Conservation (phyloP, 2,888 invertebrate genomes). For the Antheraea assamensis region DNA sequence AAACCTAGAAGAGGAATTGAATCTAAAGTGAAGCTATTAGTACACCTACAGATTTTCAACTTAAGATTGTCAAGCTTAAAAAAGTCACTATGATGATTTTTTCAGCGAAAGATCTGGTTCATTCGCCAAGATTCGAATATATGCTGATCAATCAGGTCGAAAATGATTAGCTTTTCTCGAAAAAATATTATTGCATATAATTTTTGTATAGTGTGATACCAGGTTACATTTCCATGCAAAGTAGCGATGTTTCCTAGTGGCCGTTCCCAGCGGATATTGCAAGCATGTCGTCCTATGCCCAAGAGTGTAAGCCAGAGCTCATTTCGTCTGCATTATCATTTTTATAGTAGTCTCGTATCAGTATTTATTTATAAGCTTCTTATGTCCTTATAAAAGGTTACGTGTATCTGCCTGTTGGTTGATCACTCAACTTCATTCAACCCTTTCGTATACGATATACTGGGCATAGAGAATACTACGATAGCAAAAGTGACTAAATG, state of each 20-base stretch:
- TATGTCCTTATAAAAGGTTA: neutral
- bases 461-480: too few relatives aligned
- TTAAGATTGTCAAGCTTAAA: too few relatives aligned
- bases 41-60: too few relatives aligned
- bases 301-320: constrained; percentile 18
- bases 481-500: too few relatives aligned
- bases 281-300: constrained; percentile 35
- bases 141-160: too few relatives aligned
- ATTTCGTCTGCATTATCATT: constrained; percentile 18
- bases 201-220: neutral
- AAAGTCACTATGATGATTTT: too few relatives aligned
- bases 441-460: neutral
- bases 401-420: neutral
- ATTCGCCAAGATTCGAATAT: too few relatives aligned
- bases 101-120: too few relatives aligned
- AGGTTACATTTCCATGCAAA: constrained; percentile 14
- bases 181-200: neutral
- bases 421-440: neutral
- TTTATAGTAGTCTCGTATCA: constrained; percentile 11
- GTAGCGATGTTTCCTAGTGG: constrained; percentile 22
- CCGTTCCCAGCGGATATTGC: constrained; percentile 40
- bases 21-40: too few relatives aligned
- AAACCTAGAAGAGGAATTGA: too few relatives aligned
- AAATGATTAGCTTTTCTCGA: neutral
- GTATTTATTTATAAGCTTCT: neutral